Evolutionary conservation across 2,797 vertebrate genomes (phyloP), one percentile per base, ranked within the genome.

Genomic region (Oreochromis mossambicus): DNA sequence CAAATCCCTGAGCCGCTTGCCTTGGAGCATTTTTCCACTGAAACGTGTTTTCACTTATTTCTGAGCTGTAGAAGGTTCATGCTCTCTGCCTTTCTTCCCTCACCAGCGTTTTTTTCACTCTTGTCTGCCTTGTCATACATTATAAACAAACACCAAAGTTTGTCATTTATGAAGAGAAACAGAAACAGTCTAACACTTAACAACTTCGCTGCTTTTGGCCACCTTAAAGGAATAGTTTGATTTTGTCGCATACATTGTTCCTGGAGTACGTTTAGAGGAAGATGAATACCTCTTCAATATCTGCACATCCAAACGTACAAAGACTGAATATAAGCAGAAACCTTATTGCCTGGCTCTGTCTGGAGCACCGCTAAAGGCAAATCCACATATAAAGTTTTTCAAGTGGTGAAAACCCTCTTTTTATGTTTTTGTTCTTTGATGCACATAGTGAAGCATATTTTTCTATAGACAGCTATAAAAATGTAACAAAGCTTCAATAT

Each of bases 1-100:
- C 84, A 82, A 88, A 92, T 93, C 89, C 79, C 83, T 79, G 79
- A 87, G 82, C 83, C 2, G n/a, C 81, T 79, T 82, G 80, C 85
- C 91, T 76, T 79, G 5, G 43, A 88, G 88, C 84, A 77, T 92
- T 93, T 94, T 92, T 93, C 91, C 92, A 91, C 78, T 87, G 77
- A 91, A 94, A 95, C 83, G 19, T 93, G 92, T 91, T 94, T 92
- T 91, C 91, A 92, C 55, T 94, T 92, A 90, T 87, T 87, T 90
- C 82, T 90, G 88, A 82, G 77, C 85, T 85, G 32, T 55, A 79
- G 48, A 76, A 34, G 84, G 87, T 83, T 92, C 78, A 66, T 58
- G 89, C 83, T 84, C 78, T 86, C 84, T 73, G 70, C 52, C 80
- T 81, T 78, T 84, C 82, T 83, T 73, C 82, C 77, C 73, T 86